phyloP scores from a whole-genome alignment of 2,888 invertebrate genomes.

The Pollenia labialis region DNA sequence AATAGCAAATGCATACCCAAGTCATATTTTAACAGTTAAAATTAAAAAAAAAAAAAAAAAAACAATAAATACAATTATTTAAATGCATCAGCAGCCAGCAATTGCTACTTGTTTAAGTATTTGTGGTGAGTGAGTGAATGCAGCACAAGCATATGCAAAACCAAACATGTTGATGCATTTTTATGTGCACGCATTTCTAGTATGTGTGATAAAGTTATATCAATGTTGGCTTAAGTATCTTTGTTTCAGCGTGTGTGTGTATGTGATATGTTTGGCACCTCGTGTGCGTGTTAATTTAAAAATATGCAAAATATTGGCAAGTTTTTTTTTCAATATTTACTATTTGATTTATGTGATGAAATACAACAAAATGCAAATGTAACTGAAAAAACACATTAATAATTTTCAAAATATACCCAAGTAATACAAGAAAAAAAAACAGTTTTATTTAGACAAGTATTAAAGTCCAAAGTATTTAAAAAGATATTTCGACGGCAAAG shows the following conservation, averaged over 20 bases:
- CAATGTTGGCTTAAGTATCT: not conserved
- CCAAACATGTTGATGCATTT: not conserved
- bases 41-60: not conserved
- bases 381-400: constrained; percentile 9
- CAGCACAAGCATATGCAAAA: not conserved
- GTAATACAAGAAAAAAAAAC: not conserved
- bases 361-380: constrained; percentile 24
- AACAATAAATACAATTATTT: constrained; percentile 13
- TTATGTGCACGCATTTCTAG: not conserved
- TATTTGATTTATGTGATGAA: constrained; percentile 53
- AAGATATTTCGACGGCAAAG: constrained; percentile 31
- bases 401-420: not conserved
- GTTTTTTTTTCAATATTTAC: constrained; percentile 30
- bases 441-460: not conserved
- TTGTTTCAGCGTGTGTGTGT: not conserved
- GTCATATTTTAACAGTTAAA: constrained; percentile 49
- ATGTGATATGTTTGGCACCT: not conserved
- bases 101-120: constrained; percentile 12
- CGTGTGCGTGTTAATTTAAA: not conserved
- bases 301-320: constrained; percentile 53
- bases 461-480: constrained; percentile 41
- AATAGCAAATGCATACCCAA: constrained; percentile 53
- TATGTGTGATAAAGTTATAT: constrained; percentile 2
- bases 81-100: constrained; percentile 9
- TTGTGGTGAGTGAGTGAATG: constrained; percentile 4